Evolutionary conservation across 2,113 vertebrate genomes (phyloP), one percentile per base, ranked within the genome.

Genomic region (Petromus typicus): DNA sequence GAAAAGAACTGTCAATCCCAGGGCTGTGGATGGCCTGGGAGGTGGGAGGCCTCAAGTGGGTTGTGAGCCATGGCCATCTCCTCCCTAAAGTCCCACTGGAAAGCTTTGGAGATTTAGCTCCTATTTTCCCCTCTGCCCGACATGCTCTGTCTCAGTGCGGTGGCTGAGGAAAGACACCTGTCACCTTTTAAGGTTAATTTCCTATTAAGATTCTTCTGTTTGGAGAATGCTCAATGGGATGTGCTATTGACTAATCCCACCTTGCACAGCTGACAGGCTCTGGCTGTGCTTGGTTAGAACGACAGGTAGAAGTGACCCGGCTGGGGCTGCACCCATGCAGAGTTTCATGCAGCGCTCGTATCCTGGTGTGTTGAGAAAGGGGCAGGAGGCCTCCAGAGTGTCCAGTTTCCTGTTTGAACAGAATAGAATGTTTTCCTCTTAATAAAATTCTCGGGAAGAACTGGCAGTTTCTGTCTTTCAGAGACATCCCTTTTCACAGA

Each of bases 291-390:
- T 1, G 1, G 30, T 1, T 27, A 37, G 54, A 45, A n/a, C 30
- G 90, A 27, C 84, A n/a, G 67, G 84, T 32, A 23, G 56, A 56
- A 57, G 87, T 84, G 95, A 83, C 30, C 45, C 3, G 82, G 76
- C 90, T 7, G 75, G 40, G 93, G 67, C 48, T 34, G 57, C 5
- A 54, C 75, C 48, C 48, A 78, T 34, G 37, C 11, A 30, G 17
- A 18, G 56, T 45, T 12, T 4, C 3, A 0, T 16, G 54, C 18
- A 64, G 51, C 4, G 7, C 4, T 59, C 2, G 5, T n/a, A 23
- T 63, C 82, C 73, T 16, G 0, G 4, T 5, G n/a, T 11, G 12
- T n/a, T 78, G 0, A 1, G 1, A 2, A 13, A 61, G 75, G 92
- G 84, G 45, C 48, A 3, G 30, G 43, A 3, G 13, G 91, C 63